Base-by-base conservation (phyloP, 2,797 vertebrate species). In the Falco biarmicus region DNA sequence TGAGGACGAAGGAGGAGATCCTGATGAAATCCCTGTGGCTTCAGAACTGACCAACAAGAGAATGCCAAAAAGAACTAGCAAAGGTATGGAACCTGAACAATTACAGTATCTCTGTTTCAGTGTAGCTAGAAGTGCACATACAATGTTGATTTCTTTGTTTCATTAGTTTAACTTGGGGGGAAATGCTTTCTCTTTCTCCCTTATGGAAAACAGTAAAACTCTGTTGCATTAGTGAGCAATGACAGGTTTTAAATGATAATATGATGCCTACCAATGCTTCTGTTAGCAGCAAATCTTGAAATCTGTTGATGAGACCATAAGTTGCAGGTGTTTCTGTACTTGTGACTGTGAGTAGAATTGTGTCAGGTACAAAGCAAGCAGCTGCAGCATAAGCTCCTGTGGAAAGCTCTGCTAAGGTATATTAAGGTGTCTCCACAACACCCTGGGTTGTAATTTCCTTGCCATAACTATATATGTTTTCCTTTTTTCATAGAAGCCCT, bases 1-100 rank as follows among this genome's bases (percentile, higher is more conserved):
- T 87, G 99, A 99, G 93, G 99, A 99, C 22, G 99, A 99, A 95
- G 99, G 99, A 21, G 99, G 99, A 32, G 99, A 99, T 96, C 99
- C 99, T n/a, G 99, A 99, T 20, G 99, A 99, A 96, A 99, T 99
- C 28, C 95, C 98, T 7, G 88, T 99, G 87, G 83, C 97, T 26
- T 96, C 98, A 8, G 99, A 99, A 32, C 96, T 98, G 68, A 95
- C 96, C 13, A 97, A 97, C 20, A 99, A 99, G 96, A 99, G 98
- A 89, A 92, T 91, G 5, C 97, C 99, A 14, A 99, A 99, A 95
- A 98, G 99, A 75, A 94, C 97, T 22, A 95, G 97, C 63, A 99
- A 98, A 99, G 99, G 99, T 99, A 97, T 0, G 2, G n/a, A 70
- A 15, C 66, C 37, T 45, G 39, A 29, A 26, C 19, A 26, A 11